phyloP scores from a whole-genome alignment of 2,888 invertebrate species.

The Acronicta alni region DNA sequence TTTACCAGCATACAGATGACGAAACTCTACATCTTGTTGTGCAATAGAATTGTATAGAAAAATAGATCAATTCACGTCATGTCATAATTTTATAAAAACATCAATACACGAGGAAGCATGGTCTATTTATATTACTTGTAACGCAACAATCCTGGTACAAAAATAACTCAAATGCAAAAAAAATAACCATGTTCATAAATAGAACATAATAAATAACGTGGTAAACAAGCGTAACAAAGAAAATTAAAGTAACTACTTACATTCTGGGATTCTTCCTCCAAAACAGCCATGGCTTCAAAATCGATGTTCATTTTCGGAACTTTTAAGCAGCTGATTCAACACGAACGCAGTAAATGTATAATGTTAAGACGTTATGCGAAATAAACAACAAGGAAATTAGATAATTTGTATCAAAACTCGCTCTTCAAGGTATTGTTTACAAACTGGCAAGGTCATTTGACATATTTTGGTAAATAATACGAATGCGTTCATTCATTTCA shows the following conservation, averaged over 20 bases:
- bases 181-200: slow-evolving; percentile 37
- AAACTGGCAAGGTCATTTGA: slow-evolving; percentile 93
- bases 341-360: slow-evolving; percentile 51
- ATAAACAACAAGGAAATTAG: slow-evolving; percentile 88
- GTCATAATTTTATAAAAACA: slow-evolving; percentile 52
- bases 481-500: slow-evolving; percentile 66
- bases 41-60: slow-evolving; percentile 67
- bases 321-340: slow-evolving; percentile 26
- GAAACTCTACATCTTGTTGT: slow-evolving; percentile 74
- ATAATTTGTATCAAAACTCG: slow-evolving; percentile 81
- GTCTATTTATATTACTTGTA: slow-evolving; percentile 1
- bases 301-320: slow-evolving; percentile 85
- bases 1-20: slow-evolving; percentile 53
- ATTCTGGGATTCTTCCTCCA: slow-evolving; percentile 90
- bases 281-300: slow-evolving; percentile 90
- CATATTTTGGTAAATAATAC: slow-evolving; percentile 80
- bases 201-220: slow-evolving; percentile 49
- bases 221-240: slow-evolving; percentile 68
- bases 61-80: slow-evolving; percentile 44
- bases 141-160: neutral
- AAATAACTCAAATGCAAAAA: slow-evolving; percentile 15
- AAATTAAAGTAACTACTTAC: slow-evolving; percentile 83
- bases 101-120: slow-evolving; percentile 52
- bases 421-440: slow-evolving; percentile 91
- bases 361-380: slow-evolving; percentile 62